Evolutionary conservation across 1,140 invertebrate genomes (phyloP), one percentile per base, ranked within the genome.

Genomic region (Pseudomyrmex concolor): DNA sequence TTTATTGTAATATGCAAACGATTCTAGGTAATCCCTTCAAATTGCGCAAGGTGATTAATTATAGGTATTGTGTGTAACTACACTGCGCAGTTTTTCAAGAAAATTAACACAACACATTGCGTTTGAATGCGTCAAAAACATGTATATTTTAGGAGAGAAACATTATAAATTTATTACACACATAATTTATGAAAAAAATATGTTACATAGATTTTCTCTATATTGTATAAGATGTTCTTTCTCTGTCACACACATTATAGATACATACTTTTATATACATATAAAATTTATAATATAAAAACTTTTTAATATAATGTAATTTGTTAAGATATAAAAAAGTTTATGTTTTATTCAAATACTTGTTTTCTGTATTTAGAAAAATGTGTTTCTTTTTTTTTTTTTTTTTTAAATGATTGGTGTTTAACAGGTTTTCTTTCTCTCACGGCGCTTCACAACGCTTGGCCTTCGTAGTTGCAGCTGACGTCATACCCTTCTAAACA

Each of bases 401-500:
- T 34, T 34, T 34, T 34, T 34, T 34, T 34, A 34, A 34, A 34
- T 7, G 34, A 34, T 34, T 34, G 34, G 19, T 51, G 43, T 45
- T 13, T 70, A 70, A 78, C 50, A 50, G 22, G 48, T 13, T 78
- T 54, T 70, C 15, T 59, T n/a, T 70, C 77, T 67, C 62, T 73
- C 62, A 43, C 83, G 80, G 34, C 82, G 81, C 82, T 83, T 86
- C 76, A 84, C 45, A 68, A 62, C 84, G 84, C 62, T 50, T 74
- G 88, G 87, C 88, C 88, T 89, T 89, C 80, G 80, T 71, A 68
- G 34, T 22, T 72, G 73, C 12, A 71, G 59, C 19, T 94, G 93
- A 94, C 92, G 93, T 94, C 93, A 94, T 92, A 91, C 92, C 93
- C 93, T 94, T 94, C 93, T 94, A 94, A 94, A 94, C 93, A 94